These are phyloP conservation scores for Scaptomyza parva DNA, from an alignment of 2,888 invertebrate genomes.

Conservation along the genomic window DNA sequence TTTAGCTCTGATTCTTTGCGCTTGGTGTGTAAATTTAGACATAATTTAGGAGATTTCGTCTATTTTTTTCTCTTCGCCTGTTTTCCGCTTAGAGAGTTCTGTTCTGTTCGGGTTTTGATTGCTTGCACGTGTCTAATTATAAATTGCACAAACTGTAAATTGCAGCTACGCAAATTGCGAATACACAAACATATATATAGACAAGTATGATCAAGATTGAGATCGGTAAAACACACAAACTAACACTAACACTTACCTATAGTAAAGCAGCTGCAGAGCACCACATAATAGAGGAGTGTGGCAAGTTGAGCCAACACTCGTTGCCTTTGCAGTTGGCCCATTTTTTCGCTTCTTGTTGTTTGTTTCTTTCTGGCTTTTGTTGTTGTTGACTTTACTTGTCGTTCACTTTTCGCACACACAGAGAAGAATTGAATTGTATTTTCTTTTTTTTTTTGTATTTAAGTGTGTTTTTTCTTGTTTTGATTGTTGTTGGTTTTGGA, in stretches of 20 bases:
- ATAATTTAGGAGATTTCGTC: not conserved
- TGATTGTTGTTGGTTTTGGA: constrained; percentile 3
- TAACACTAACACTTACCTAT: constrained; percentile 59
- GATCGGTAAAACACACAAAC: constrained; percentile 27
- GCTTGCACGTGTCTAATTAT: constrained; percentile 54
- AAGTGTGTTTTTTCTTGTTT: constrained; percentile 16
- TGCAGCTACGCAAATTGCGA: constrained; percentile 14
- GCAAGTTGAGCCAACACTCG: constrained; percentile 63
- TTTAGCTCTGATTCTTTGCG: not conserved
- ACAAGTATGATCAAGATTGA: constrained; percentile 6
- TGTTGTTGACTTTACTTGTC: constrained; percentile 33
- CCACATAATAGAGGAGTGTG: constrained; percentile 40
- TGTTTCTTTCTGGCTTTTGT: constrained; percentile 6
- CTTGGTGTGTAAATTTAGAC: not conserved
- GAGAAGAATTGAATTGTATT: constrained; percentile 44
- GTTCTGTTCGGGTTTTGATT: not conserved
- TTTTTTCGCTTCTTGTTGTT: constrained; percentile 44
- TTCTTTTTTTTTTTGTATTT: constrained; percentile 13
- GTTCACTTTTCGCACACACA: constrained; percentile 41
- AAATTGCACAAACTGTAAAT: constrained; percentile 32
- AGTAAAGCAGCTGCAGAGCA: constrained; percentile 69
- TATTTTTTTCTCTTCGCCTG: constrained; percentile 23
- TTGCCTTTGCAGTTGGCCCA: constrained; percentile 66
- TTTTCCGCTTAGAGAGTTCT: constrained; percentile 5
- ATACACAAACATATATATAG: not conserved